Conservation (phyloP, 92 coral and sea anemone genomes). For the Chrysogorgia sp. region DNA sequence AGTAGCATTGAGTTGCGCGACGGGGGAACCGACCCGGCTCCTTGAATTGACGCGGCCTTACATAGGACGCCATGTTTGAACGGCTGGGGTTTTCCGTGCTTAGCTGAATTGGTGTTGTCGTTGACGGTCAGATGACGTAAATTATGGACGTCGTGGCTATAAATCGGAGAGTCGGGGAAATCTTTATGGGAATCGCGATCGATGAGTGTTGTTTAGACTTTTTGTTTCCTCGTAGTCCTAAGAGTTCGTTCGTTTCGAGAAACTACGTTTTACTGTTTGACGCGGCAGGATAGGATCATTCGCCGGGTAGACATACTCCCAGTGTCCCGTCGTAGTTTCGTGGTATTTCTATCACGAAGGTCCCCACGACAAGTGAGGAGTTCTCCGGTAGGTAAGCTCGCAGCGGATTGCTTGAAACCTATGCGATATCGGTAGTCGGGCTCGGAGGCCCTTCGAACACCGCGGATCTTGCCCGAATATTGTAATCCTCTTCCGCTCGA, state of each 20-base stretch:
- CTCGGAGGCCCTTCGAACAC: slow-evolving; percentile 10
- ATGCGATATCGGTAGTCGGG: slow-evolving; percentile 59
- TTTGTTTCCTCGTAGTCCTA: slow-evolving; percentile 72
- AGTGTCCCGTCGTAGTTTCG: slow-evolving; percentile 80
- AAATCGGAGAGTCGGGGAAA: slow-evolving; percentile 34
- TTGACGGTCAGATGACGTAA: slow-evolving; percentile 74
- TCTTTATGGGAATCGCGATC: slow-evolving; percentile 71
- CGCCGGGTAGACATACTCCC: slow-evolving; percentile 73
- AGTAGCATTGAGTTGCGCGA: slow-evolving; percentile 66
- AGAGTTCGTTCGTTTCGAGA: slow-evolving; percentile 29
- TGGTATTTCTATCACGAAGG: slow-evolving; percentile 70
- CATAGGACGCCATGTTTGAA: slow-evolving; percentile 66
- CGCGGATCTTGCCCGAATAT: not conserved
- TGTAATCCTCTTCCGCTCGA: not conserved
- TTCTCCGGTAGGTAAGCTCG: slow-evolving; percentile 79
- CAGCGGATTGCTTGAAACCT: slow-evolving; percentile 88
- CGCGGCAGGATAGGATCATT: slow-evolving; percentile 74
- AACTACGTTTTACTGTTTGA: slow-evolving; percentile 67
- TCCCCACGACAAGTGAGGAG: slow-evolving; percentile 66
- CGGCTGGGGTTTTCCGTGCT: too few species aligned
- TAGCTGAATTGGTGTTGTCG: slow-evolving; percentile 76
- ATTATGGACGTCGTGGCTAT: slow-evolving; percentile 58
- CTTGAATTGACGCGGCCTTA: slow-evolving; percentile 61
- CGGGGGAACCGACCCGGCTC: slow-evolving; percentile 61
- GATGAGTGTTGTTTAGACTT: slow-evolving; percentile 62